These are phyloP conservation scores for Hirtodrosophila histrioides DNA, from an alignment of 2,888 invertebrate genomes.

Conservation along the genomic window DNA sequence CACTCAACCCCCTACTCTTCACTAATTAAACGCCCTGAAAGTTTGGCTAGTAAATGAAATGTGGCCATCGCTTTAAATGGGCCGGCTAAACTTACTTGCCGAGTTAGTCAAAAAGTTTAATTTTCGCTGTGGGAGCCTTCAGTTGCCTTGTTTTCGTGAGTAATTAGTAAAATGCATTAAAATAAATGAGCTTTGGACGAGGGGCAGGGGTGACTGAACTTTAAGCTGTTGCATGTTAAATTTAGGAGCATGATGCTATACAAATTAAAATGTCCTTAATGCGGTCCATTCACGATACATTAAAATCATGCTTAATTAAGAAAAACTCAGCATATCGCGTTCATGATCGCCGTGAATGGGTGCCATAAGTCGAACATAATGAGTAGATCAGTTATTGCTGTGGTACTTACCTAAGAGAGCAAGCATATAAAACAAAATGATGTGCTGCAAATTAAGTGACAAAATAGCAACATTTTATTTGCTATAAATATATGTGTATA, in stretches of 20 bases:
- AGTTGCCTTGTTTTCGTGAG: conserved; percentile 46
- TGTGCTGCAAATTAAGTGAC: conserved; percentile 3
- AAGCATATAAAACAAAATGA: neutral
- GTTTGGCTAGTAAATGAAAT: conserved; percentile 61
- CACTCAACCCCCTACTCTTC: conserved; percentile 9
- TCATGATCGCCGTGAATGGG: too few species aligned
- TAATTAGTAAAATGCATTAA: conserved; percentile 76
- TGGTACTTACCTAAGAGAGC: too few species aligned
- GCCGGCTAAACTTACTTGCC: conserved; percentile 57
- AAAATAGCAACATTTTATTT: too few species aligned
- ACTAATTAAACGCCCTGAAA: conserved; percentile 63
- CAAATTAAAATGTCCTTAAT: conserved; percentile 33
- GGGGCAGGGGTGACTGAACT: neutral
- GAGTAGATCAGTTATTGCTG: conserved; percentile 9
- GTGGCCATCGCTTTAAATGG: conserved; percentile 62
- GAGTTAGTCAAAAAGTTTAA: conserved; percentile 70
- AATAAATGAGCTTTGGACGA: conserved; percentile 39
- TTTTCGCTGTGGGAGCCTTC: conserved; percentile 45
- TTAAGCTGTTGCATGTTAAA: conserved; percentile 17
- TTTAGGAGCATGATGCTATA: conserved; percentile 2
- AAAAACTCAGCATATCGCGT: too few species aligned
- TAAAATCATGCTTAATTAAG: too few species aligned
- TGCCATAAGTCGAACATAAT: too few species aligned
- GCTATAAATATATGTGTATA: too few species aligned
- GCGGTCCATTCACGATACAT: too few species aligned